phyloP scores from a whole-genome alignment of 1,140 invertebrate genomes.

The Gonatopus flavifemur region DNA sequence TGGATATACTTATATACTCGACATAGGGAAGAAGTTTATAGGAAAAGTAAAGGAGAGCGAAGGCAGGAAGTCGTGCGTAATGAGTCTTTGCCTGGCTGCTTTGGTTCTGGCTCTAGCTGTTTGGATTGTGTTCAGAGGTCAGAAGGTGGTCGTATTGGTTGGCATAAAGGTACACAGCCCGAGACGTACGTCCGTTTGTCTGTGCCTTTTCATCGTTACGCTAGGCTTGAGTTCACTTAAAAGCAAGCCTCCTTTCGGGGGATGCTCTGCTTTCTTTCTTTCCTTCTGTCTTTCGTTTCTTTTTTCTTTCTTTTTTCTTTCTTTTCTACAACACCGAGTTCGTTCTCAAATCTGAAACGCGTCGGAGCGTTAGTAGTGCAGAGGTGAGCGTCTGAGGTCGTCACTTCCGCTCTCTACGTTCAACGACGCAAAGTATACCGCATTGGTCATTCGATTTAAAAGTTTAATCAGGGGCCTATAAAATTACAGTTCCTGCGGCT shows the following conservation, averaged over 20 bases:
- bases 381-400: conserved; percentile 57
- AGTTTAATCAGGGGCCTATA: conserved; percentile 58
- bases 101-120: too few relatives aligned
- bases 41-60: too few relatives aligned
- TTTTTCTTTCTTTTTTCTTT: too few relatives aligned
- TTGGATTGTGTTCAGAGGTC: conserved; percentile 28
- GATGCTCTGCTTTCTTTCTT: conserved; percentile 54
- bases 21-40: too few relatives aligned
- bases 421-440: conserved; percentile 50
- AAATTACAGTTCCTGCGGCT: conserved; percentile 46
- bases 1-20: too few relatives aligned
- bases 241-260: conserved; percentile 43
- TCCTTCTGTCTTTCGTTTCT: too few relatives aligned
- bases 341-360: conserved; percentile 46
- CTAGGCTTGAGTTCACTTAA: conserved; percentile 40
- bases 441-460: conserved; percentile 56
- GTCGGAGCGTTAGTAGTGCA: conserved; percentile 53
- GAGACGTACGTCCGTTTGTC: not conserved
- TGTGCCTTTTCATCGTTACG: conserved; percentile 28
- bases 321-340: too few relatives aligned
- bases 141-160: conserved; percentile 14
- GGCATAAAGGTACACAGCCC: not conserved
- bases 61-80: conserved; percentile 41
- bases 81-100: too few relatives aligned
- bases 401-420: conserved; percentile 56